Evolutionary conservation across 2,797 vertebrate species (phyloP).

Genomic region (Xyrichtys novacula): DNA sequence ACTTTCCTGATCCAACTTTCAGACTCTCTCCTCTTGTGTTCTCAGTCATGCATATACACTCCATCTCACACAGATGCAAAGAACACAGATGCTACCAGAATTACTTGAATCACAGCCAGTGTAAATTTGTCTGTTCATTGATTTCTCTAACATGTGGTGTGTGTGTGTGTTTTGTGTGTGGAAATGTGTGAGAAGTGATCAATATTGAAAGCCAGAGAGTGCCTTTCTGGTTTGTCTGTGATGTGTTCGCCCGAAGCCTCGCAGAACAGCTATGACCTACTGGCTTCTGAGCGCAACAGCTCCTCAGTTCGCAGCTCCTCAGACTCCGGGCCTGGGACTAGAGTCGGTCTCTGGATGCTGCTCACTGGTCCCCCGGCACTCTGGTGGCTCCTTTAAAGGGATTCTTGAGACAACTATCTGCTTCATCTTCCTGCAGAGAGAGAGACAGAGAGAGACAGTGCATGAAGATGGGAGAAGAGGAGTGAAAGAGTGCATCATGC

Average conservation of each 20-base stretch:
- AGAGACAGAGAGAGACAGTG: too few species aligned
- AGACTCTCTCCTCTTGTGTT: conserved; percentile 51
- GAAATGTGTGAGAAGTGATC: conserved; percentile 71
- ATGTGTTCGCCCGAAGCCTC: conserved; percentile 75
- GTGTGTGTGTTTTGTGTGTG: conserved; percentile 50
- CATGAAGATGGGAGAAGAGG: conserved; percentile 15
- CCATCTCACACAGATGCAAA: conserved; percentile 32
- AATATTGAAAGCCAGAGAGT: conserved; percentile 79
- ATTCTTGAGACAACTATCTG: conserved; percentile 41
- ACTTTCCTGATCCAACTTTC: conserved; percentile 70
- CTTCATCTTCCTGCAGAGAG: conserved; percentile 46
- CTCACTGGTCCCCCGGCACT: conserved; percentile 41
- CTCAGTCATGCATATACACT: conserved; percentile 48
- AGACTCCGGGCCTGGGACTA: conserved; percentile 57
- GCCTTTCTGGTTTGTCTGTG: conserved; percentile 74
- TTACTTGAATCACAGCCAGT: conserved; percentile 74
- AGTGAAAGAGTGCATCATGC: conserved; percentile 19
- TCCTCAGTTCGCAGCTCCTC: conserved; percentile 60
- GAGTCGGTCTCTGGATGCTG: conserved; percentile 57
- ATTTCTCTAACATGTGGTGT: conserved; percentile 71
- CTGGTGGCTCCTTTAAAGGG: conserved; percentile 68
- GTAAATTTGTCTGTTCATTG: conserved; percentile 76
- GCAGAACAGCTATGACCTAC: conserved; percentile 64
- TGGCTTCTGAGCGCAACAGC: conserved; percentile 64
- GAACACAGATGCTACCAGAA: conserved; percentile 52